Percentiles rank a stretch among this genome's conserved stretches.
Conservation (phyloP, 2,113 vertebrate species). For the Scalopus aquaticus region DNA sequence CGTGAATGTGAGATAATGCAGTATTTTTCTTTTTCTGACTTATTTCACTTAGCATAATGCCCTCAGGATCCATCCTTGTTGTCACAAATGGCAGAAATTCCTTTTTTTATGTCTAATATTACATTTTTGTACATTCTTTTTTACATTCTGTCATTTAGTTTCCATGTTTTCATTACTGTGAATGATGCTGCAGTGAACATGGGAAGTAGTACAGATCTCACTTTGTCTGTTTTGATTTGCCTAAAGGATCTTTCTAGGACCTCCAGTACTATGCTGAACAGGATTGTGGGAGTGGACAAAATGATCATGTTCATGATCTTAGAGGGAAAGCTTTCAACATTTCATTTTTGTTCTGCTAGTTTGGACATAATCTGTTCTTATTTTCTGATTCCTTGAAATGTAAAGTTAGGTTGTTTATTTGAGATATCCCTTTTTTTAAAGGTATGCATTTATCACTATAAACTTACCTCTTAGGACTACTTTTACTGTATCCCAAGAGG, state of each 20-base stretch:
- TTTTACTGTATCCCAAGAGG: background rate
- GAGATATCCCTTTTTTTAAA: background rate
- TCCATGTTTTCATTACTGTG: background rate
- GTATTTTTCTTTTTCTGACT: background rate
- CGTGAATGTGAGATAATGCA: background rate
- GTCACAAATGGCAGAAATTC: background rate
- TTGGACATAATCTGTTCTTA: background rate
- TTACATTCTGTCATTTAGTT: background rate
- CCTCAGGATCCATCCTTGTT: background rate
- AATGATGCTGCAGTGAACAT: background rate
- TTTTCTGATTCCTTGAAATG: background rate
- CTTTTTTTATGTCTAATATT: background rate
- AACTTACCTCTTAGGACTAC: background rate
- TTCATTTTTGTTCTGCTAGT: background rate
- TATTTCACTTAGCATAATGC: background rate
- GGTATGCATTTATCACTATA: background rate
- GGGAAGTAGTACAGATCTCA: background rate
- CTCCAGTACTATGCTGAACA: background rate
- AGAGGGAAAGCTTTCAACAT: background rate
- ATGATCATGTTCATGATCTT: background rate
- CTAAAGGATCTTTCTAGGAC: background rate
- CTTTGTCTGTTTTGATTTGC: background rate
- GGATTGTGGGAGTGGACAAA: background rate
- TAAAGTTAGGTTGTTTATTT: background rate
- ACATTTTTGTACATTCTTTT: background rate